Base-by-base conservation (phyloP, 92 coral and sea anemone genomes). In the Parazoanthus darwini region DNA sequence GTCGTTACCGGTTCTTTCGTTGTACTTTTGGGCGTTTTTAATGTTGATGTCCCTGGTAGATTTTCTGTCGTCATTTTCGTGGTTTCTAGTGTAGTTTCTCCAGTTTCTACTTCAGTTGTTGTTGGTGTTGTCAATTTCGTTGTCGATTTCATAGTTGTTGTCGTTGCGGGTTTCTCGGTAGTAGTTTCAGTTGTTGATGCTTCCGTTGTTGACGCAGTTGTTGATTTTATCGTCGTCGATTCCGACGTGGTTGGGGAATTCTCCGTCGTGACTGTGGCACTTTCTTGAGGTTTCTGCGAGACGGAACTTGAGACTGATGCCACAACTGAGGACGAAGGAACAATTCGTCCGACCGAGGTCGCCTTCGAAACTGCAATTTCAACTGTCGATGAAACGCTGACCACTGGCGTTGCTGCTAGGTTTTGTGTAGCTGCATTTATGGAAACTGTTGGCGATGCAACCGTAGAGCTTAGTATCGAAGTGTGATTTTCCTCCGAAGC, bases 1-100 rank as follows among this genome's bases (percentile, higher is more conserved):
- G 46, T 35, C 8, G 89, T 77, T 59, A 94, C 82, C 14, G 85
- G 74, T 66, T 88, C 80, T 81, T 80, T 85, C 6, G 80, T 65
- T 11, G 93, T 81, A 26, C 74, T 82, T 8, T 65, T 86, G 8
- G 90, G 65, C 29, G 54, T 80, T n/a, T 86, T 72, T 84, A 44
- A n/a, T 15, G 88, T 43, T 7, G 78, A 10, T 20, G 36, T 33
- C 48, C n/a, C 22, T n/a, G 79, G 29, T 33, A 22, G 25, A 22
- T 48, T 70, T 29, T 14, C 80, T 54, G 43, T 90, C 39, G 90
- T 79, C 39, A 75, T 70, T 54, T 84, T 33, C 0, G 25, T 46
- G 33, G 85, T 87, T 44, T 43, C 10, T 39, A 59, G 36, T 29
- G 86, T 50, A 39, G 81, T 87, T 26, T 63, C 29, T 65, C 35